phyloP scores from a whole-genome alignment of 2,888 invertebrate genomes.

The Limnephilus lunatus region DNA sequence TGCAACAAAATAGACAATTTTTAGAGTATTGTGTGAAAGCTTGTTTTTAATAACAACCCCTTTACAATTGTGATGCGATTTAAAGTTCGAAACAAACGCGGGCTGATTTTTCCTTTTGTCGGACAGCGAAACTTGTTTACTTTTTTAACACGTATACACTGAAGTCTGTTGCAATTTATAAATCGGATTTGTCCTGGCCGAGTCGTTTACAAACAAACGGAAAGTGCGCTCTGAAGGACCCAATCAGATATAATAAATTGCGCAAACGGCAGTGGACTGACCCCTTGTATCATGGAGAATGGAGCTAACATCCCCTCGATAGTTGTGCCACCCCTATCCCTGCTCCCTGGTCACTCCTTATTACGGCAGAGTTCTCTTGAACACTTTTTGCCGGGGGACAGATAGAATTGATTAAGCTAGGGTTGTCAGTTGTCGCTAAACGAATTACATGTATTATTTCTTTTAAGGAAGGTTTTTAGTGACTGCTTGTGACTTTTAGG shows the following conservation, averaged over 20 bases:
- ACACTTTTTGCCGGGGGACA: conserved; percentile 14
- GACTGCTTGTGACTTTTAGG: too few relatives aligned
- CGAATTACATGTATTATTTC: background rate
- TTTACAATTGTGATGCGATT: background rate
- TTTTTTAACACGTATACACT: conserved; percentile 45
- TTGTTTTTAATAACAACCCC: background rate
- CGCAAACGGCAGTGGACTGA: conserved; percentile 60
- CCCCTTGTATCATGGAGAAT: conserved; percentile 30
- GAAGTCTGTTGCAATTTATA: conserved; percentile 49
- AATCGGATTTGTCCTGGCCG: conserved; percentile 57
- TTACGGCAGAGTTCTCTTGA: background rate
- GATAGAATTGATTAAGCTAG: background rate
- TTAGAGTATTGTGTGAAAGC: background rate
- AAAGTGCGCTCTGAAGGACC: conserved; percentile 55
- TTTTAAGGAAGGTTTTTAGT: too few relatives aligned
- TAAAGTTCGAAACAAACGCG: background rate
- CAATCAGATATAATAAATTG: conserved; percentile 65
- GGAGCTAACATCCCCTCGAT: conserved; percentile 27
- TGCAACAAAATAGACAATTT: background rate
- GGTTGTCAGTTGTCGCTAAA: background rate
- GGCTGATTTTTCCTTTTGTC: conserved; percentile 14
- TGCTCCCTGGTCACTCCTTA: conserved; percentile 4
- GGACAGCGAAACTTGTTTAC: background rate
- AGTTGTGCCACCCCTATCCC: conserved; percentile 23
- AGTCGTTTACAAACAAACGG: conserved; percentile 52